These are phyloP conservation scores for Gallinago jamesoni DNA, from an alignment of 2,113 vertebrate species.

Conservation along the genomic window DNA sequence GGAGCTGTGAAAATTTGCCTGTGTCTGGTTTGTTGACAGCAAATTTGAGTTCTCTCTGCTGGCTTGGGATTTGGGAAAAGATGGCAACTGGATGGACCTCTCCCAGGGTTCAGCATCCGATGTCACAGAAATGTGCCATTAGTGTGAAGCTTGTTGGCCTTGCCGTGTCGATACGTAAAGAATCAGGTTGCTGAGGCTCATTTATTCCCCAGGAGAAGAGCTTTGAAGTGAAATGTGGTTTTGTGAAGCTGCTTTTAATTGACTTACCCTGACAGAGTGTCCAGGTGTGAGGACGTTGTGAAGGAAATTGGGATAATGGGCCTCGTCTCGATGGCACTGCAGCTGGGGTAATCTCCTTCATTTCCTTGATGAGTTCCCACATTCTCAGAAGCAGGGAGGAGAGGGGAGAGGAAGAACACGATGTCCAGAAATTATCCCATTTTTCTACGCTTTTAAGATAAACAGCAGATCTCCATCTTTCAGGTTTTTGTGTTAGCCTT, in stretches of 20 bases:
- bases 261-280: background rate
- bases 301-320: background rate
- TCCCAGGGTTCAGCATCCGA: rapidly evolving
- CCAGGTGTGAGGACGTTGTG: background rate
- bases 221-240: background rate
- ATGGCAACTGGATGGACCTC: rapidly evolving
- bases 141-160: background rate
- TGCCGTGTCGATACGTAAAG: rapidly evolving
- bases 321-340: background rate
- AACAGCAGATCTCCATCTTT: background rate
- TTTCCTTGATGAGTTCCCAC: background rate
- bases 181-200: background rate
- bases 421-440: background rate
- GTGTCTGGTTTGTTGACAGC: background rate
- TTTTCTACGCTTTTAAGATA: background rate
- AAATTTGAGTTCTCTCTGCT: background rate
- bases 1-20: background rate
- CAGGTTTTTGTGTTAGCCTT: background rate
- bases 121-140: rapidly evolving
- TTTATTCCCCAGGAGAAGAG: background rate
- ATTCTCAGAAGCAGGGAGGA: background rate
- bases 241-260: constrained; percentile 22
- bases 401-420: background rate
- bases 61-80: background rate
- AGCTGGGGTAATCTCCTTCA: background rate